These are phyloP conservation scores for Dryocosmus kuriphilus DNA, from an alignment of 2,888 invertebrate genomes.

Conservation along the genomic window DNA sequence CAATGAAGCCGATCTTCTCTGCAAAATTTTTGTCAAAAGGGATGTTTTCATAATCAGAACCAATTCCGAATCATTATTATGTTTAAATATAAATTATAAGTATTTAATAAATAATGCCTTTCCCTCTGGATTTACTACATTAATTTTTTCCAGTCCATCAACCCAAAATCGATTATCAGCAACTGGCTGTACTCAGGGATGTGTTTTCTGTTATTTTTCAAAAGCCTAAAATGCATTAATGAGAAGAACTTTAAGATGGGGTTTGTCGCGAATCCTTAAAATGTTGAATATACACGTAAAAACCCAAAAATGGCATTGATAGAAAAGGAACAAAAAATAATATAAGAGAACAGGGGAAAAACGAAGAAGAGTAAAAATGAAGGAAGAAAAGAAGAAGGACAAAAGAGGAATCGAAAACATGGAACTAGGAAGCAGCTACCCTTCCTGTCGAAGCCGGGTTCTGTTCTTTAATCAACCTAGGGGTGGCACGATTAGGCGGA, in stretches of 20 bases:
- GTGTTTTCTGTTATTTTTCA: neutral
- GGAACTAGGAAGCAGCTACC: slow-evolving; percentile 44
- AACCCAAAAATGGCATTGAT: neutral
- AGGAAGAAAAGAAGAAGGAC: slow-evolving; percentile 39
- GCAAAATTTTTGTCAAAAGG: neutral
- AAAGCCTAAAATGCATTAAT: neutral
- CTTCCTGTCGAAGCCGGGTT: slow-evolving; percentile 64
- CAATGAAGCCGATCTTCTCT: neutral
- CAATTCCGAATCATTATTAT: neutral
- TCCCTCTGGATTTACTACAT: too few species aligned
- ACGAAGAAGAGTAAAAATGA: slow-evolving; percentile 42
- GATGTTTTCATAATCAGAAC: neutral
- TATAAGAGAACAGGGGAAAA: slow-evolving; percentile 5
- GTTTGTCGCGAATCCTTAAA: neutral
- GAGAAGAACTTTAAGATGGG: neutral
- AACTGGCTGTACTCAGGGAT: neutral
- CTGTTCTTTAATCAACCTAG: slow-evolving; percentile 75
- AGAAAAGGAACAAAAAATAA: neutral
- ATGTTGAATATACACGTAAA: neutral
- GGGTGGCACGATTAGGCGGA: slow-evolving; percentile 74
- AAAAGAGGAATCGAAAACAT: slow-evolving; percentile 43
- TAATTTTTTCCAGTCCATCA: too few species aligned
- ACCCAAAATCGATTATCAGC: neutral
- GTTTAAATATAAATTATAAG: neutral
- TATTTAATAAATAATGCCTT: neutral